A percentile compares a stretch with the other conserved stretches of the same genome.
phyloP scores from a whole-genome alignment of 2,797 vertebrate species.

The Novumbra hubbsi region DNA sequence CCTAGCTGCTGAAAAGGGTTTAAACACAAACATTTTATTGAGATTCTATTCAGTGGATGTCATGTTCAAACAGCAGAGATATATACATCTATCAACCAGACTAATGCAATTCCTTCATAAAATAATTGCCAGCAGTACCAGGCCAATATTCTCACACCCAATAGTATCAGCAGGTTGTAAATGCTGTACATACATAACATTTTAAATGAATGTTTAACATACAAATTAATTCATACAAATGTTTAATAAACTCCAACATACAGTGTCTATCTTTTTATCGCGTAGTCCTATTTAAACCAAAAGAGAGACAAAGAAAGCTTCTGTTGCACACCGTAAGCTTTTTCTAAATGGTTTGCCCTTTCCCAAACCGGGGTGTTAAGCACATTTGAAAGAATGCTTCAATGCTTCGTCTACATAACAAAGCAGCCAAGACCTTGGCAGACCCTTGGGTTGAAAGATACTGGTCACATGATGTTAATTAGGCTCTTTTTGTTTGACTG shows the following conservation, averaged over 20 bases:
- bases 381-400: slow-evolving; percentile 5
- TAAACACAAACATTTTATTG: background rate
- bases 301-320: background rate
- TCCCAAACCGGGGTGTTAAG: background rate
- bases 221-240: no score
- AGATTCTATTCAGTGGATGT: background rate
- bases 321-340: background rate
- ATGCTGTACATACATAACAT: background rate
- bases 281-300: background rate
- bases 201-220: background rate
- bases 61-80: background rate
- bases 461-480: slow-evolving; percentile 11
- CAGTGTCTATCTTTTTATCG: background rate
- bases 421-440: background rate
- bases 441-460: background rate
- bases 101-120: background rate
- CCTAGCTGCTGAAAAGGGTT: background rate
- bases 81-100: background rate
- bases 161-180: background rate
- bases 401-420: slow-evolving; percentile 6
- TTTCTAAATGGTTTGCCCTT: background rate
- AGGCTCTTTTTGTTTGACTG: background rate
- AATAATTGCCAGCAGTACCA: background rate
- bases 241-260: background rate
- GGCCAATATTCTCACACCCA: background rate